Evolutionary conservation across 2,888 invertebrate genomes (phyloP).

Genomic region (Eupsilia transversa): DNA sequence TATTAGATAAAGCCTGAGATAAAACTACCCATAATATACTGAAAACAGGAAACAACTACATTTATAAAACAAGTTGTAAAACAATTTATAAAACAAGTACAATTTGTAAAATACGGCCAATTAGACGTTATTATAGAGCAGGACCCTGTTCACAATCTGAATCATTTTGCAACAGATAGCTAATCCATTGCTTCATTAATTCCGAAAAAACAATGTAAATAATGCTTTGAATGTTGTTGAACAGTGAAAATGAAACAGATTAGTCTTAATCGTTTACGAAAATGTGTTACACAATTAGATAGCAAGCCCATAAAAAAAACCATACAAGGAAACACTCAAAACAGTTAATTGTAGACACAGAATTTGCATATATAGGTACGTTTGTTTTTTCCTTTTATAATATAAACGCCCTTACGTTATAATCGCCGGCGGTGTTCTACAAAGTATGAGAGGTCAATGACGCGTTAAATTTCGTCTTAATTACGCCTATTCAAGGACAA

Average conservation of each 20-base stretch:
- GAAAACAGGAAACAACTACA: not conserved
- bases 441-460: slow-evolving; percentile 44
- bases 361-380: no score
- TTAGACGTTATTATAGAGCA: not conserved
- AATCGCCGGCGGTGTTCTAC: slow-evolving; percentile 17
- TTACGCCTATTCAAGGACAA: slow-evolving; percentile 53
- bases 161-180: no score
- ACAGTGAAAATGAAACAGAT: no score
- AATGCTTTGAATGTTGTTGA: no score
- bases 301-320: no score
- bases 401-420: not conserved
- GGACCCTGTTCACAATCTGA: no score
- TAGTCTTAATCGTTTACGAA: no score
- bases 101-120: not conserved
- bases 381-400: not conserved
- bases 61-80: not conserved
- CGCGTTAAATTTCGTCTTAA: slow-evolving; percentile 48
- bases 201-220: no score
- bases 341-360: not conserved
- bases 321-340: not conserved
- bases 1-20: not conserved
- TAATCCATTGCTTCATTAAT: no score
- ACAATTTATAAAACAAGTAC: not conserved
- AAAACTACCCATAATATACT: not conserved
- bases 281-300: no score